Conservation (phyloP, 2,797 vertebrate genomes). For the Valencia hispanica region DNA sequence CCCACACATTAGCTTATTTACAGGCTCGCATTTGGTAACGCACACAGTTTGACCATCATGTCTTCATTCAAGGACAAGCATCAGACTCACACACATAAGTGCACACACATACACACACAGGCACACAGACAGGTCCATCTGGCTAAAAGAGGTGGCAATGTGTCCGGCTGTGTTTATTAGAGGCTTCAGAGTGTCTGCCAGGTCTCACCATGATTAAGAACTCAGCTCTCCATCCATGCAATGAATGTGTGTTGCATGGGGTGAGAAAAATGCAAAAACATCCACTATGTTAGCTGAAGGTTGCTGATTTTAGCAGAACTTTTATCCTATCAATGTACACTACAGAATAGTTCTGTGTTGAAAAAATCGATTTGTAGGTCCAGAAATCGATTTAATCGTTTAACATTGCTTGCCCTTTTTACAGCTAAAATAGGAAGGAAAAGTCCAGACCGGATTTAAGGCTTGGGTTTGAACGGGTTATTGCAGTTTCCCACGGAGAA, state of each 20-base stretch:
- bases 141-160: slow-evolving; percentile 49
- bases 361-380: too few relatives aligned
- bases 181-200: slow-evolving; percentile 48
- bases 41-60: slow-evolving; percentile 64
- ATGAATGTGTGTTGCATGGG: slow-evolving; percentile 1
- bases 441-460: too few relatives aligned
- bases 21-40: slow-evolving; percentile 30
- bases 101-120: background rate
- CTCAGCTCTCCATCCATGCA: slow-evolving; percentile 35
- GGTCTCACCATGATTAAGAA: slow-evolving; percentile 64
- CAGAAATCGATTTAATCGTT: too few relatives aligned
- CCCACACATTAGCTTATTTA: slow-evolving; percentile 31
- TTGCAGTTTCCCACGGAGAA: too few relatives aligned
- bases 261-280: slow-evolving; percentile 15
- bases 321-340: background rate
- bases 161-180: slow-evolving; percentile 59
- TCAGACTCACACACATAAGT: slow-evolving; percentile 29
- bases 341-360: too few relatives aligned
- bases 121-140: slow-evolving; percentile 63
- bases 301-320: background rate
- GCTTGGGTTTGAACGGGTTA: too few relatives aligned
- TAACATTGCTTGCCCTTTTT: too few relatives aligned
- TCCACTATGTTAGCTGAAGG: background rate
- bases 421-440: too few relatives aligned
- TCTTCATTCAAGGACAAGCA: slow-evolving; percentile 70